Base-by-base conservation (phyloP, 2,888 invertebrate species). In the Neria commutata region DNA sequence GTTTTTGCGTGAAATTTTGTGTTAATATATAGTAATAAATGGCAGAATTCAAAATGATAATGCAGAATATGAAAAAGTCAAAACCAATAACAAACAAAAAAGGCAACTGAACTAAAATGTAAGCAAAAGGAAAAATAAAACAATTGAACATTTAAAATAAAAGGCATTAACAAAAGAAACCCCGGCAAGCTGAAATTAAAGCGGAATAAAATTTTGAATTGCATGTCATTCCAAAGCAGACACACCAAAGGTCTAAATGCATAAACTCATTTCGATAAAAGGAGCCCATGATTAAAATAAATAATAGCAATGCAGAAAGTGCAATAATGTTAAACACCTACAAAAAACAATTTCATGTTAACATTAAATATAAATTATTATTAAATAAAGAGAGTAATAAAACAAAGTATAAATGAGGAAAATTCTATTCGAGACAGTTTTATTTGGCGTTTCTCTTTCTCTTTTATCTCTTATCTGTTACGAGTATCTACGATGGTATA, bases 341-440 rank as follows among this genome's bases (percentile, higher is more conserved):
- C 77, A 74, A 73, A n/a, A 74, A 78, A 74, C 75, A 77, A 77
- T 77, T 80, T 72, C 77, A 80, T 80, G 80, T 79, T 79, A 79
- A 79, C 80, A 79, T 79, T 79, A 79, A 74, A 77, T 75, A 72
- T 75, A 77, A 75, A 52, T 73, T 67, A 74, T 70, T 10, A 49
- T 29, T 45, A 47, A 48, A 52, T 29, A 25, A 52, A 50, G 33
- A 45, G 14, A 54, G 23, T 26, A 45, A 25, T 26, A 6, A 42
- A 40, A 45, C 34, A 51, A 17, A 19, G 29, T 48, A 37, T 40
- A 42, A 55, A 25, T 11, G 40, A 55, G 34, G 40, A 50, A 33
- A 53, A n/a, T n/a, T n/a, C n/a, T n/a, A n/a, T n/a, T n/a, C n/a
- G n/a, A n/a, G n/a, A n/a, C n/a, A n/a, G n/a, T n/a, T n/a, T n/a